Evolutionary conservation across 2,797 vertebrate genomes (phyloP).

Genomic region (Mallotus villosus): DNA sequence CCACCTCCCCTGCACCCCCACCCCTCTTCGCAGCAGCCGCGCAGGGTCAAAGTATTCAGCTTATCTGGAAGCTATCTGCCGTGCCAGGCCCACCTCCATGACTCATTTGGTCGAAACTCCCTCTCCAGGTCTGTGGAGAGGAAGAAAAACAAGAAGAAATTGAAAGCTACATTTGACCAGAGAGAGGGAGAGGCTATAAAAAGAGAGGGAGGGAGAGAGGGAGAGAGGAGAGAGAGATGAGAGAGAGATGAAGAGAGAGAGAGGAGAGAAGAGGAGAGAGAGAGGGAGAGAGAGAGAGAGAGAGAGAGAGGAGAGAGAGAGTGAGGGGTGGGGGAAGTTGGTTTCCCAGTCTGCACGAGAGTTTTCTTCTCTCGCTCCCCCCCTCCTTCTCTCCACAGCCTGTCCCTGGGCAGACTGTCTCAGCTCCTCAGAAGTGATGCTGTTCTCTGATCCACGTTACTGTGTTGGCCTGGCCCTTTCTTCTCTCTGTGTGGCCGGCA

Average conservation of each 20-base stretch:
- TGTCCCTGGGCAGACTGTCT: no score
- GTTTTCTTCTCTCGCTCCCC: no score
- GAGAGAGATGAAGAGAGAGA: constrained; percentile 29
- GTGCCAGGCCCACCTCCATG: constrained; percentile 69
- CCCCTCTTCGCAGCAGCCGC: not conserved
- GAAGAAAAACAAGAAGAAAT: constrained; percentile 35
- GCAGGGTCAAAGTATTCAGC: constrained; percentile 71
- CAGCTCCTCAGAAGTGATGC: constrained; percentile 34
- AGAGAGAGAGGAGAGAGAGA: no score
- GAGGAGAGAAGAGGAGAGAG: no score
- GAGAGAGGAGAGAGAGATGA: no score
- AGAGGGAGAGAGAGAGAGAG: no score
- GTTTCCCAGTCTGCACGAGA: no score
- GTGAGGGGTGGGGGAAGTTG: constrained; percentile 36
- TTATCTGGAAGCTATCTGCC: constrained; percentile 76
- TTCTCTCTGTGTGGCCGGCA: constrained; percentile 74
- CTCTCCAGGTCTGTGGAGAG: not conserved
- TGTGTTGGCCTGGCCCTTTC: constrained; percentile 68
- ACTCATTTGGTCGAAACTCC: constrained; percentile 65
- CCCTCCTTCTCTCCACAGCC: no score
- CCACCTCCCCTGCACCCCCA: constrained; percentile 19
- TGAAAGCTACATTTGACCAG: constrained; percentile 61
- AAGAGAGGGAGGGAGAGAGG: no score
- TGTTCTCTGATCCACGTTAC: constrained; percentile 69
- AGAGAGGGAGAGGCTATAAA: not conserved